A percentile compares a stretch with the other conserved stretches of the same genome.
phyloP scores from a whole-genome alignment of 1,140 invertebrate species.

The Penaeus vannamei region DNA sequence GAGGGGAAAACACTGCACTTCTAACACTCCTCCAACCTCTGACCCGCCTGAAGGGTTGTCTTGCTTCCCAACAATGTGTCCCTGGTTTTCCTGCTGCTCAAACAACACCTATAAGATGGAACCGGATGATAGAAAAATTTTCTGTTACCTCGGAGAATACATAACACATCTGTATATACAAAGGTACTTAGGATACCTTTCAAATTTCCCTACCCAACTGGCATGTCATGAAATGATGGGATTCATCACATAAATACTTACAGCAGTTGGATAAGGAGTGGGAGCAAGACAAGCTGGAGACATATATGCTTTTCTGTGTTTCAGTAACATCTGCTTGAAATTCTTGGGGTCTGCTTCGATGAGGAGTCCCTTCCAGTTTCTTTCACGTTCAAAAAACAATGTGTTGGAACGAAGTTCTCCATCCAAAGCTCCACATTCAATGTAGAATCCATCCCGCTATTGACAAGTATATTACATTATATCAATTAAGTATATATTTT shows the following conservation, averaged over 20 bases:
- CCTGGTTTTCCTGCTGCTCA: constrained; percentile 63
- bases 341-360: constrained; percentile 72
- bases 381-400: constrained; percentile 70
- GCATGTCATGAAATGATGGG: not conserved
- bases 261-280: constrained; percentile 69
- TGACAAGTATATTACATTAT: not conserved
- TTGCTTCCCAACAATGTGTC: constrained; percentile 60
- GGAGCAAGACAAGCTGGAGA: constrained; percentile 69
- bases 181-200: no score
- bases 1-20: constrained; percentile 68
- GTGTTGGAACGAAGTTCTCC: constrained; percentile 71
- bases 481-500: no score
- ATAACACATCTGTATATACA: no score
- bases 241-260: constrained; percentile 61
- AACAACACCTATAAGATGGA: constrained; percentile 56
- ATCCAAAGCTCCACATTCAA: constrained; percentile 72
- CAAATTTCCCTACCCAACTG: no score
- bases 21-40: constrained; percentile 44
- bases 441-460: constrained; percentile 70
- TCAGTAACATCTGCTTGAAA: constrained; percentile 69
- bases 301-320: constrained; percentile 69
- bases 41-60: constrained; percentile 41
- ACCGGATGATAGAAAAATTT: not conserved
- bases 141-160: no score
- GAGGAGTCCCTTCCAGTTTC: constrained; percentile 70